phyloP scores from a whole-genome alignment of 2,797 vertebrate species.

The Darevskia mixta region DNA sequence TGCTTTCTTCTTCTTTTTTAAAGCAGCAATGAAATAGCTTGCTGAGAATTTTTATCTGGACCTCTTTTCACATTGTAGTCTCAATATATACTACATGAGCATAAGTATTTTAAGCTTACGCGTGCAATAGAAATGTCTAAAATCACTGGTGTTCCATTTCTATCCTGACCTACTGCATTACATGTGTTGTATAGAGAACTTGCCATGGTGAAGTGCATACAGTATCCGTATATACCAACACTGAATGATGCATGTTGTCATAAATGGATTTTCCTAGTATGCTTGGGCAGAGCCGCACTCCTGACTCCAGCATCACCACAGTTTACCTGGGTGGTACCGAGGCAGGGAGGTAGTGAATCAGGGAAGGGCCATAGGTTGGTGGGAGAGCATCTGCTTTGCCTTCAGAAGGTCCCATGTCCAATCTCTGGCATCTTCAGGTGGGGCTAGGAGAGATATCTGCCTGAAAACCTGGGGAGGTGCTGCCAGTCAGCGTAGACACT shows the following conservation, averaged over 20 bases:
- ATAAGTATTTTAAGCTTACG: not conserved
- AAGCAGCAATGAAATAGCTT: not conserved
- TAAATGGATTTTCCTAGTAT: not conserved
- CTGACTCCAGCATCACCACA: too few relatives aligned
- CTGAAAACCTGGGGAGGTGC: too few relatives aligned
- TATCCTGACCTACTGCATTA: rapidly evolving
- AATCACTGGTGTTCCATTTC: not conserved
- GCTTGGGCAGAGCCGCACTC: too few relatives aligned
- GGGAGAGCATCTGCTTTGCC: too few relatives aligned
- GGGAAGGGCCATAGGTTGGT: too few relatives aligned
- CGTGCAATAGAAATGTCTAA: not conserved
- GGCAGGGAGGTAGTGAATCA: too few relatives aligned
- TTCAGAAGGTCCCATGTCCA: too few relatives aligned
- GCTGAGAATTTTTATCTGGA: not conserved
- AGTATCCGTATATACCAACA: too few relatives aligned
- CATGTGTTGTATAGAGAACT: rapidly evolving
- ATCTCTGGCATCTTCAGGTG: too few relatives aligned
- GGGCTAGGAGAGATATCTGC: too few relatives aligned
- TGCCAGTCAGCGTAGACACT: too few relatives aligned
- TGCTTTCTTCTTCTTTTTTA: not conserved
- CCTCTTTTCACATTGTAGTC: not conserved
- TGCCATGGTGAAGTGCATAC: rapidly evolving
- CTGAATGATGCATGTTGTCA: not conserved
- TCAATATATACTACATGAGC: not conserved
- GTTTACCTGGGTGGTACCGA: too few relatives aligned